Base-by-base conservation (phyloP, 2,888 invertebrate species). In the Phalera bucephala region DNA sequence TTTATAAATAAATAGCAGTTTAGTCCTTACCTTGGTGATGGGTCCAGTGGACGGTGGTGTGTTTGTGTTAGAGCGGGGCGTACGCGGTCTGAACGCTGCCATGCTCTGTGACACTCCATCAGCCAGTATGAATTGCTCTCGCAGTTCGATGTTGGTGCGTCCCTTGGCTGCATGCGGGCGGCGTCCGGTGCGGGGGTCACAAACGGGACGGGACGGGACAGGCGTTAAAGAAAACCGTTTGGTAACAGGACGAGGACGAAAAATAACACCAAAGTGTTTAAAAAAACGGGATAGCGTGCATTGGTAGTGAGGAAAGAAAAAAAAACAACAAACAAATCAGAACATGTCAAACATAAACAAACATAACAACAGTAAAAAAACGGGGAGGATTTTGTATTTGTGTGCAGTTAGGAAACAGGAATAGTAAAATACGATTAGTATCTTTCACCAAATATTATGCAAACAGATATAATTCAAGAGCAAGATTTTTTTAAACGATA, bases 71-170 rank as follows among this genome's bases (percentile, higher is more conserved):
- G 95, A 94, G 80, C 95, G 94, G 80, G 95, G 95, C 81, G 96
- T 95, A 91, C 97, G 97, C 80, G 98, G 95, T 91, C 96, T 96
- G 94, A 99, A 99, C 75, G 97, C 97, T 76, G 98, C 95, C 98
- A 99, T 99, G 82, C 97, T 96, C 93, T 99, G 99, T 82, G 97
- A 97, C 65, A 98, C 98, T 81, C 99, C 99, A 85, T 98, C 96
- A 72, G 99, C 98, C 92, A 99, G 93, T 88, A 98, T 97, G 93
- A 99, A 99, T 92, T 98, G 97, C 91, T 99, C 99, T 81, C 99
- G 94, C 81, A 99, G 94, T 93, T 99, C 99, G 92, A 99, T 96
- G 94, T 99, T 99, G 91, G 99, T 99, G 91, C 99, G 96, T 92
- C 99, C 99, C 93, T 99, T 98, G 92, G 99, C 99, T 99, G 91